phyloP scores from a whole-genome alignment of 2,888 invertebrate genomes.

The Melanostoma mellinum region DNA sequence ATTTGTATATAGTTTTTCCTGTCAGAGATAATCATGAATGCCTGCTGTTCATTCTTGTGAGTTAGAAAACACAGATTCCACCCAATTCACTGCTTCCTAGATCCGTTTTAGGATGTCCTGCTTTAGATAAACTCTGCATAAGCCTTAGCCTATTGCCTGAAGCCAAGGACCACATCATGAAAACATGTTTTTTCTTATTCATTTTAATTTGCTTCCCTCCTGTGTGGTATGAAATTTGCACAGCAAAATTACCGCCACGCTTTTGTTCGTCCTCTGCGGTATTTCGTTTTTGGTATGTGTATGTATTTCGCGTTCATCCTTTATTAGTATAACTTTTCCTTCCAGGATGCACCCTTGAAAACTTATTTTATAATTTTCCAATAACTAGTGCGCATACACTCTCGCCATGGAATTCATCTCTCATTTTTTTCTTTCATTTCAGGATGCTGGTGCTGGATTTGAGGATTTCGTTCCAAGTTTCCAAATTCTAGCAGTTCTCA shows the following conservation, averaged over 20 bases:
- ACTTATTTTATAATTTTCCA: conserved; percentile 44
- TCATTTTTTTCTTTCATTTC: conserved; percentile 35
- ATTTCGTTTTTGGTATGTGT: conserved; percentile 9
- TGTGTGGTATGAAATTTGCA: conserved; percentile 22
- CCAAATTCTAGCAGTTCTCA: conserved; percentile 64
- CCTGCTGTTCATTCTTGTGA: conserved; percentile 30
- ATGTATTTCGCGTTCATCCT: conserved; percentile 2
- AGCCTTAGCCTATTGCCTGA: conserved; percentile 7
- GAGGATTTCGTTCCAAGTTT: conserved; percentile 37
- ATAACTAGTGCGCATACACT: conserved; percentile 45
- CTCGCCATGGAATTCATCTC: conserved; percentile 27
- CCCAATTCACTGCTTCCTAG: conserved; percentile 27
- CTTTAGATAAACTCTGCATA: conserved; percentile 27
- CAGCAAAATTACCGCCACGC: conserved; percentile 54
- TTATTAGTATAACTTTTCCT: conserved; percentile 33
- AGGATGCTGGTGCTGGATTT: conserved; percentile 38
- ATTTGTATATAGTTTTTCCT: conserved; percentile 36
- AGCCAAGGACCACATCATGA: conserved; percentile 17
- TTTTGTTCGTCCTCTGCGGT: conserved; percentile 52
- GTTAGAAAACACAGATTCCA: conserved; percentile 26
- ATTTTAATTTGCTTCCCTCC: conserved; percentile 52
- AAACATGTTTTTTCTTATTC: conserved; percentile 13
- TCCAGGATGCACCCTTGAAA: conserved; percentile 72
- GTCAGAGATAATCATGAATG: conserved; percentile 45
- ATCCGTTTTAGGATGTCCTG: conserved; percentile 31